phyloP scores from a whole-genome alignment of 2,113 vertebrate genomes.

The Baryphthengus martii region DNA sequence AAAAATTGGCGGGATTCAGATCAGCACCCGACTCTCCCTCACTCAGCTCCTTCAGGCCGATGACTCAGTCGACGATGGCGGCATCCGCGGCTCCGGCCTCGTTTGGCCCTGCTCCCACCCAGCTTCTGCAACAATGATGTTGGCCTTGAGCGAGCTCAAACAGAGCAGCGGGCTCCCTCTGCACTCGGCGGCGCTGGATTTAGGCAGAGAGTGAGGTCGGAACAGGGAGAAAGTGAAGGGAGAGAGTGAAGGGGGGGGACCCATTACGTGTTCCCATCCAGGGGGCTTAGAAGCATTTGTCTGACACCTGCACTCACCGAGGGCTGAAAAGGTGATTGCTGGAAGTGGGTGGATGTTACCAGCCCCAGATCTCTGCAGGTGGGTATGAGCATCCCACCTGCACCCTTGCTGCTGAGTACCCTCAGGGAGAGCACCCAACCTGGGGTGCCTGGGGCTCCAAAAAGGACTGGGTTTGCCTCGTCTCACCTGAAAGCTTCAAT shows the following conservation, averaged over 20 bases:
- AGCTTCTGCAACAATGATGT: not conserved
- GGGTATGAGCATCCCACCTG: not conserved
- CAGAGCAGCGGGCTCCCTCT: not conserved
- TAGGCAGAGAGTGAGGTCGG: not conserved
- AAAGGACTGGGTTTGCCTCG: not conserved
- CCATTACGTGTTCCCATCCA: accelerated
- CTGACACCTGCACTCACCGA: accelerated
- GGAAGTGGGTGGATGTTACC: not conserved
- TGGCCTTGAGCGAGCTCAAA: not conserved
- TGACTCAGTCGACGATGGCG: not conserved
- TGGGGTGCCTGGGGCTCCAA: accelerated
- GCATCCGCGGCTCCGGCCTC: not conserved
- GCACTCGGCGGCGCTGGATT: accelerated
- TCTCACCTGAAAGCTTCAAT: not conserved
- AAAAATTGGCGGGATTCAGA: not conserved
- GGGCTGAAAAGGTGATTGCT: not conserved
- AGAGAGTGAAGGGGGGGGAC: not conserved
- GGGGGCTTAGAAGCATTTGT: not conserved
- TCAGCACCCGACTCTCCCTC: not conserved
- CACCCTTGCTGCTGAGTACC: not conserved
- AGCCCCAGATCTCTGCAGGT: not conserved
- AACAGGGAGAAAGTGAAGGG: not conserved
- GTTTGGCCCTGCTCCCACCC: not conserved
- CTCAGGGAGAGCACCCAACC: not conserved
- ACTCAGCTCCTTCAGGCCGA: not conserved